Base-by-base conservation (phyloP, 2,797 vertebrate species). In the Premnoplex brunnescens region DNA sequence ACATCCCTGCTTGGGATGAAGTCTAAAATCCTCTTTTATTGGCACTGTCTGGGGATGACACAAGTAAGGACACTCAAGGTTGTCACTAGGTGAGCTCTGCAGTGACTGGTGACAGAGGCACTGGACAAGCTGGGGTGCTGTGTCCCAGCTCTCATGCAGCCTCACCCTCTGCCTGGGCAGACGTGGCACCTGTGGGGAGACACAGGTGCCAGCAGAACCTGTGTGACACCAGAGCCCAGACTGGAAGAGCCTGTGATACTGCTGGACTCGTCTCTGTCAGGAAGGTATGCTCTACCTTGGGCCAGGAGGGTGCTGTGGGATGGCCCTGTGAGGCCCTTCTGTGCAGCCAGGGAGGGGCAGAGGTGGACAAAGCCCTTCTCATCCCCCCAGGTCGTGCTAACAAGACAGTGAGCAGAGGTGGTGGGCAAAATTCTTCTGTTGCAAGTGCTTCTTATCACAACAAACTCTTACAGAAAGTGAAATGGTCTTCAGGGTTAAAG, bases 21-120 rank as follows among this genome's bases (percentile, higher is more conserved):
- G 88, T 87, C 86, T 96, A 74, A 96, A 94, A 93, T 92, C 89
- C 93, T 95, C 93, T 94, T 94, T 89, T 89, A 93, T 89, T 82
- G 72, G 91, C 78, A 89, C 76, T 3, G 55, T 92, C 92, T 91
- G 93, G 81, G 93, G 84, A 93, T 26, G 2, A 78, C 8, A 19
- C 46, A 87, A 89, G 85, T 83, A 79, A 94, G 93, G 93, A 93
- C 95, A 30, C 83, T 95, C 88, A 93, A 95, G 91, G 96, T 94
- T 94, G 96, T 92, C 91, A 85, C 91, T 95, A 92, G 91, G 93
- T 93, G 94, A 87, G 91, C 66, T 90, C 79, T 91, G 90, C 80
- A 72, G 74, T 2, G 13, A 14, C 43, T 63, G 67, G 51, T 77
- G 74, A 71, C 52, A 68, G 82, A 85, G 73, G 88, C 79, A 75